Conservation (phyloP, 2,888 invertebrate genomes). For the Tridacna gigas region DNA sequence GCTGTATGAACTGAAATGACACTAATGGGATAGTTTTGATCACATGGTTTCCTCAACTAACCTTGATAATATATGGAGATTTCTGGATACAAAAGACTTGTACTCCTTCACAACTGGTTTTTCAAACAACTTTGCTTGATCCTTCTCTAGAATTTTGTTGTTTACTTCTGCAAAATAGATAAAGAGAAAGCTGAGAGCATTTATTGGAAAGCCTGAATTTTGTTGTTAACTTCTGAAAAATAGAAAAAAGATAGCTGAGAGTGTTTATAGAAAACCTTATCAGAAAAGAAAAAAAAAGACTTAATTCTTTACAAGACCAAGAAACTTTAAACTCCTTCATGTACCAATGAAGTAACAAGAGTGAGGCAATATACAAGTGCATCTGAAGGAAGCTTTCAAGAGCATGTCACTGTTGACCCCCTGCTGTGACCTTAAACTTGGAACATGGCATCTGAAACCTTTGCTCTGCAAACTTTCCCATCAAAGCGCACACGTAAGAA, state of each 20-base stretch:
- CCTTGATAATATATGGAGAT: conserved; percentile 81
- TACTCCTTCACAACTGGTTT: conserved; percentile 69
- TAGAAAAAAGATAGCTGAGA: too few relatives aligned
- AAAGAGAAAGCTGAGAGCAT: not conserved
- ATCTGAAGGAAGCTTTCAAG: not conserved
- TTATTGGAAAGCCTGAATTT: not conserved
- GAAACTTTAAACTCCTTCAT: too few relatives aligned
- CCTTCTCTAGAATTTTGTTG: conserved; percentile 69
- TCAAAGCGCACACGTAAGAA: too few relatives aligned
- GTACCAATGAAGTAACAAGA: too few relatives aligned
- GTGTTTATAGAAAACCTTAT: too few relatives aligned
- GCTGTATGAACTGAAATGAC: too few relatives aligned
- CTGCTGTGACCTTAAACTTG: not conserved
- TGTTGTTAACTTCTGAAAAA: too few relatives aligned
- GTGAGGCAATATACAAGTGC: too few relatives aligned
- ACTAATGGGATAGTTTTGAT: too few relatives aligned
- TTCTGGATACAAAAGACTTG: conserved; percentile 80
- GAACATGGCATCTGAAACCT: not conserved
- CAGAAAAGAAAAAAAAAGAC: too few relatives aligned
- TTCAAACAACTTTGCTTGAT: conserved; percentile 68
- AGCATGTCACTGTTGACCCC: not conserved
- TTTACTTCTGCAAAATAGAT: conserved; percentile 42
- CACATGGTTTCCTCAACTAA: conserved; percentile 42
- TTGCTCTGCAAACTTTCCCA: too few relatives aligned
- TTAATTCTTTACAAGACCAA: too few relatives aligned